Base-by-base conservation (phyloP, 2,113 vertebrate genomes). In the Burhinus oedicnemus region DNA sequence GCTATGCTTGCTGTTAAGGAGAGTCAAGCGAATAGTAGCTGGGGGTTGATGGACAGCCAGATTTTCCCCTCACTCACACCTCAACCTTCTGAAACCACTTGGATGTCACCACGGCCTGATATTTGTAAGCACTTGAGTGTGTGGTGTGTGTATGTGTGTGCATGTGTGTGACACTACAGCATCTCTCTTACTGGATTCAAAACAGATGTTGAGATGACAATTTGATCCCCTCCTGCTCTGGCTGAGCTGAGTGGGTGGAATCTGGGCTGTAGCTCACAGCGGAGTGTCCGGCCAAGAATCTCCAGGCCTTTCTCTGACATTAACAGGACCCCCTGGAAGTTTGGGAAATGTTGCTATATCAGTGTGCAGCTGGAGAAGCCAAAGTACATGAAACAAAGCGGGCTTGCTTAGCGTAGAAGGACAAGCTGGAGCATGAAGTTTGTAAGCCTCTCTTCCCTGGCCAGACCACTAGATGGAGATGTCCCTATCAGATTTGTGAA, bases 171-270 rank as follows among this genome's bases (percentile, higher is more conserved):
- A 95, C 51, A 47, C 80, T 57, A 44, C 29, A 89, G 54, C 77
- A 51, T 82, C 83, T 70, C 87, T 72, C 40, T 85, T 69, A 47
- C 47, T 62, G 81, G 62, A 97, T 96, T 91, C 89, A 76, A 96
- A 96, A 70, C 96, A 97, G 96, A 97, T 97, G 95, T 80, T 82
- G 74, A 74, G 78, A 94, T 95, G 96, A 96, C 91, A 94, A 52
- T 94, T 96, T 96, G 95, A 96, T 96, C 93, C 87, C 55, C 58
- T 93, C 38, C 75, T 93, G 58, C 87, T 91, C 87, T 89, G 82
- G 74, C 66, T 94, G 82, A 84, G 80, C 74, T 80, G 87, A 96
- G 95, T 95, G 96, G 94, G 97, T 87, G 89, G 84, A 96, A 96
- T 97, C 93, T 85, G 94, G 97, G 68, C 91, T 87, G 44, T 21